Evolutionary conservation across 2,888 invertebrate species (phyloP), one percentile per base, ranked within the genome.

Genomic region (Schrankia costaestrigalis): DNA sequence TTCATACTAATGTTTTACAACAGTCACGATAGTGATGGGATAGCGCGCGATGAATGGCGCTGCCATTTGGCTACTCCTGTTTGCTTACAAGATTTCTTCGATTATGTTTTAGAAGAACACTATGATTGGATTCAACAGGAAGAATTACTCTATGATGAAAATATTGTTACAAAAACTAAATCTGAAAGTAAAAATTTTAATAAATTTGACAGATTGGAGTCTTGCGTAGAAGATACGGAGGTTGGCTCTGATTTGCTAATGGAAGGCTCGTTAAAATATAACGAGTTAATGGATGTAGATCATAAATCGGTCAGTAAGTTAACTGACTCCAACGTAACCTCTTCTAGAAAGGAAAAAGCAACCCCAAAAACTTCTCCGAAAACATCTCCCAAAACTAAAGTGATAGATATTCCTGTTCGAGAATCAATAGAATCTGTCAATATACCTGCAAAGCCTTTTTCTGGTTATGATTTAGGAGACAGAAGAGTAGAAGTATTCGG

Each of bases 81-180:
- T 13, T 86, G 89, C 44, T 65, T 90, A 24, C 82, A 87, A 65
- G 90, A 90, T 52, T 90, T 90, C 63, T 87, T 84, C 59, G 84
- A 90, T 46, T 89, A 83, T 58, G 77, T 89, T 13, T 60, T 83
- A 27, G 78, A 83, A 38, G 89, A 90, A 51, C 73, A 88, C 41
- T 77, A 71, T 47, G 78, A 79, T 5, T 90, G 90, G 89, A 75
- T 90, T 28, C 64, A 78, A 58, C 65, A 71, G 3, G 76, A 82
- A 56, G 85, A 85, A 67, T 69, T 56, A 47, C 48, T 61, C 1
- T 83, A 86, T 39, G 75, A 84, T 32, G 70, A 73, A 47, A 50
- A 55, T 10, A 35, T 71, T 15, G 23, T 56, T 10, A 19, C 63
- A 2, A 68, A 59, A 43, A 50, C 64, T 10, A 59, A 59, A 40